Evolutionary conservation across 2,113 vertebrate genomes (phyloP).

Genomic region (Phasianus colchicus): DNA sequence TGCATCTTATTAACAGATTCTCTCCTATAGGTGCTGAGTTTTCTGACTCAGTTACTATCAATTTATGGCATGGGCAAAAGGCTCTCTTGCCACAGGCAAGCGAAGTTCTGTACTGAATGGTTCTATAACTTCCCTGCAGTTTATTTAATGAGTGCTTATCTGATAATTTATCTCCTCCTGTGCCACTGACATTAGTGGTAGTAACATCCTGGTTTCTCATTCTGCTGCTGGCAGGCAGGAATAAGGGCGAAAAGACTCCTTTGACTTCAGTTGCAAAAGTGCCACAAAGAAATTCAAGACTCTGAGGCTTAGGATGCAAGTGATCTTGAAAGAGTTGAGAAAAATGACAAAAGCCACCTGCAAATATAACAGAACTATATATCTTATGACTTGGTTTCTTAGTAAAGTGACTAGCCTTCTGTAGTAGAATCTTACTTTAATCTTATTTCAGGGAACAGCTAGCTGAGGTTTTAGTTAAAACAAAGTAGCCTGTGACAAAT

Average conservation of each 20-base stretch:
- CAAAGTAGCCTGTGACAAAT: not conserved
- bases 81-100: rapidly evolving
- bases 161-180: rapidly evolving
- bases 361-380: not conserved
- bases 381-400: not conserved
- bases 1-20: not conserved
- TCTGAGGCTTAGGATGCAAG: not conserved
- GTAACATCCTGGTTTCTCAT: too few relatives aligned
- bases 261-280: not conserved
- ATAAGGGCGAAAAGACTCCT: not conserved
- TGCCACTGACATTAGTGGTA: not conserved
- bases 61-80: too few relatives aligned
- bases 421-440: not conserved
- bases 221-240: not conserved
- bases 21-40: rapidly evolving
- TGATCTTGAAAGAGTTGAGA: not conserved
- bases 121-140: not conserved
- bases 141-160: not conserved
- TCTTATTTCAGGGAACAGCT: not conserved
- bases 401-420: not conserved
- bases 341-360: not conserved
- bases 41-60: not conserved
- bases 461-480: not conserved
- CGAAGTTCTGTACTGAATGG: not conserved
- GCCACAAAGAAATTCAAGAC: not conserved